A percentile compares a stretch with the other conserved stretches of the same genome.
Conservation (phyloP, 2,113 vertebrate species). For the Cebus imitator region DNA sequence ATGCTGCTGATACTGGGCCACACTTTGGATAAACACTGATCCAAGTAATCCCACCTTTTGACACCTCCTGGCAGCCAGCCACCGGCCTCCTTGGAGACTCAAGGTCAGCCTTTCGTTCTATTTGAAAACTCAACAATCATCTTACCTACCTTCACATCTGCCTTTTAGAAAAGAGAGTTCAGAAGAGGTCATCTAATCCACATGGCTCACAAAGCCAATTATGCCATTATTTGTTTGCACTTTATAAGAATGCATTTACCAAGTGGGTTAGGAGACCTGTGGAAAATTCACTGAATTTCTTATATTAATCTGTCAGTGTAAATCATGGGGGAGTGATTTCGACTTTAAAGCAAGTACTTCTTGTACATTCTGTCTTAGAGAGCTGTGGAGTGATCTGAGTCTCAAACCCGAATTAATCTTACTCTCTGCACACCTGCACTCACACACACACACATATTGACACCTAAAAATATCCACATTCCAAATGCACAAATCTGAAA, state of each 20-base stretch:
- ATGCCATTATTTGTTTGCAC: not conserved
- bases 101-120: not conserved
- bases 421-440: not conserved
- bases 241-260: not conserved
- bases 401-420: conserved; percentile 60
- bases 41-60: not conserved
- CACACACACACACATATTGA: not conserved
- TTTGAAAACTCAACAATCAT: not conserved
- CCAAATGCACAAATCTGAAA: not conserved
- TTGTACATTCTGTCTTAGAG: conserved; percentile 56
- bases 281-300: conserved; percentile 11
- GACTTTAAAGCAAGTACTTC: conserved; percentile 63
- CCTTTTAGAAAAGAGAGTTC: not conserved
- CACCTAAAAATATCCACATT: not conserved
- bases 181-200: not conserved
- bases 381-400: conserved; percentile 51
- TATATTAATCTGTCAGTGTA: not conserved
- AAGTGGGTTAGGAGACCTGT: not conserved
- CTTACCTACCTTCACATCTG: not conserved
- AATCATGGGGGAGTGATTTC: conserved; percentile 46
- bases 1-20: not conserved
- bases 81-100: not conserved
- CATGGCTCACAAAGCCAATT: not conserved
- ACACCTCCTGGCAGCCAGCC: not conserved
- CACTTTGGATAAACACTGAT: not conserved